A percentile compares a stretch with the other conserved stretches of the same genome.
Conservation (phyloP, 2,797 vertebrate genomes). For the Pangasius macronema region DNA sequence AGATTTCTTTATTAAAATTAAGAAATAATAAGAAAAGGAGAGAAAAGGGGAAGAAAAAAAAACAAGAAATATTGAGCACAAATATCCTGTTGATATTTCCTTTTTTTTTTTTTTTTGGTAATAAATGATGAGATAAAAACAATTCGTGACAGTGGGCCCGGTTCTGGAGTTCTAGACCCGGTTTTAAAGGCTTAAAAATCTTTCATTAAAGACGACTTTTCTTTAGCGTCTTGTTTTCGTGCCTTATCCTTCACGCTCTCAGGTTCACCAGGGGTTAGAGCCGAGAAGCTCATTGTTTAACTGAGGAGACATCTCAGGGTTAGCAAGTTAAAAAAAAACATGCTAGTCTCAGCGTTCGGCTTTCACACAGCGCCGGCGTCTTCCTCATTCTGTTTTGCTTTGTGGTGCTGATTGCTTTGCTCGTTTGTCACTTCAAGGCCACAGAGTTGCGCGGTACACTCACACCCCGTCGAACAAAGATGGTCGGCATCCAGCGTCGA, state of each 20-base stretch:
- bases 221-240: neutral
- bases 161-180: neutral
- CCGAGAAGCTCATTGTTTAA: conserved; percentile 1
- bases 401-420: neutral
- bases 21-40: too few species aligned
- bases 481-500: neutral
- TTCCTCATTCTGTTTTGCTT: conserved; percentile 7
- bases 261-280: neutral
- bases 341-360: neutral
- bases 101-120: neutral
- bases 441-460: neutral
- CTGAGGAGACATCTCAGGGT: neutral
- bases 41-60: neutral
- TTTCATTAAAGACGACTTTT: neutral
- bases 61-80: neutral
- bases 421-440: neutral
- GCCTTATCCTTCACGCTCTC: neutral
- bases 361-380: neutral
- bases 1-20: neutral
- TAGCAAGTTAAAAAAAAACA: neutral
- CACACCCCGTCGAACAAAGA: conserved; percentile 11
- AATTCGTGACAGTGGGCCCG: neutral
- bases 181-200: neutral
- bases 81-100: neutral
- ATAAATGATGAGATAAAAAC: neutral